Evolutionary conservation across 2,113 vertebrate genomes (phyloP), one percentile per base, ranked within the genome.

Genomic region (Antennarius striatus): DNA sequence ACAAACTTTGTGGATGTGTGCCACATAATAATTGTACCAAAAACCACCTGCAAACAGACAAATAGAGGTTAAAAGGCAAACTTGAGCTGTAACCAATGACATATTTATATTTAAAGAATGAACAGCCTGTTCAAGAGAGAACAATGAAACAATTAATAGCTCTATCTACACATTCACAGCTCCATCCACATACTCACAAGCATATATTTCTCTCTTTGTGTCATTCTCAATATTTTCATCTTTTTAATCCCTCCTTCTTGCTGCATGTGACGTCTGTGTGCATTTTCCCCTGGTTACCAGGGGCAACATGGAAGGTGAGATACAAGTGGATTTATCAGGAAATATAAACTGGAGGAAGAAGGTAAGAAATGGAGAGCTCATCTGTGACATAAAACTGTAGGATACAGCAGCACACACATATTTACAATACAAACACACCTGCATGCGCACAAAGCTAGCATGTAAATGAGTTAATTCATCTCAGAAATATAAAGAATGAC

Each of bases 271-370:
- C 80, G 75, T 87, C 83, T 66, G 65, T 68, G 77, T 77, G 86
- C 83, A 82, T 86, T 88, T 85, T 75, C 73, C 75, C 75, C 60
- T 80, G 68, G 92, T 93, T 89, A 90, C 92, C 91, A 92, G 63
- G 89, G 91, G 91, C 91, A 92, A 92, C 91, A 79, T 86, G 71
- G 86, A 90, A 80, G 73, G 75, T 86, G 73, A 85, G 69, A 77
- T 83, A 88, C 81, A 87, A 83, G 85, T 82, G 81, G 82, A 79
- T 89, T 81, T 73, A 63, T 79, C 75, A 79, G 81, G 80, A 81
- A 87, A 73, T 75, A 80, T 74, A 74, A 60, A 67, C 85, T 85
- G 60, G 48, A 72, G 62, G 76, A 82, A 81, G 71, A 90, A 86
- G 79, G 74, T 65, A 75, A 75, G 81, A 79, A 72, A 78, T 72